A percentile compares a stretch with the other conserved stretches of the same genome.
phyloP scores from a whole-genome alignment of 2,113 vertebrate genomes.

The Nettapus auritus region DNA sequence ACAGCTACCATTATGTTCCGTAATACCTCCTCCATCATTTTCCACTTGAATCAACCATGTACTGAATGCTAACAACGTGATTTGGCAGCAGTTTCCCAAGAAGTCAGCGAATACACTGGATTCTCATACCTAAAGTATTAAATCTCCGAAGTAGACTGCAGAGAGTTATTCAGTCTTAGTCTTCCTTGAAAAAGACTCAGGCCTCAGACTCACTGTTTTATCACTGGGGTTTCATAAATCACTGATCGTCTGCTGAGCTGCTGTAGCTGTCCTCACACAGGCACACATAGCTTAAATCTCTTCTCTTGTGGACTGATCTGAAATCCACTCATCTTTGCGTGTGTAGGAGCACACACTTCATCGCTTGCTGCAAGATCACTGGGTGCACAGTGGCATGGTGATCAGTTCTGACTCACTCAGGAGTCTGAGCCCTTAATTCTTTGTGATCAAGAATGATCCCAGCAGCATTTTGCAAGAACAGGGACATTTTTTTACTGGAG shows the following conservation, averaged over 20 bases:
- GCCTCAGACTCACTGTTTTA: not conserved
- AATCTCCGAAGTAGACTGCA: not conserved
- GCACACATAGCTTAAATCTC: not conserved
- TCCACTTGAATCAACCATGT: not conserved
- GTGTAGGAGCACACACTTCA: fast-evolving
- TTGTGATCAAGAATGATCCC: not conserved
- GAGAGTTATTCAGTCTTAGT: not conserved
- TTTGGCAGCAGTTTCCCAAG: not conserved
- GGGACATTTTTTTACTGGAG: not conserved
- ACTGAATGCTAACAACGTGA: not conserved
- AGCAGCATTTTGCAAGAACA: not conserved
- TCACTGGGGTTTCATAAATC: not conserved
- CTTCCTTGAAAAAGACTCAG: not conserved
- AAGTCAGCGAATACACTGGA: not conserved
- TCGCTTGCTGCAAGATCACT: not conserved
- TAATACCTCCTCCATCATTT: not conserved
- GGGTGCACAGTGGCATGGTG: not conserved
- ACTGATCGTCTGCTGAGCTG: not conserved
- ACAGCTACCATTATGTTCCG: not conserved
- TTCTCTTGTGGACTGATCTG: not conserved
- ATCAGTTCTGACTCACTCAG: not conserved
- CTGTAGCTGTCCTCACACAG: not conserved
- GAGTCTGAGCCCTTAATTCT: not conserved
- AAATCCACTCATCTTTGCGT: not conserved
- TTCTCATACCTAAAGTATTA: not conserved